Conservation (phyloP, 2,797 vertebrate species). For the Hoplostethus mediterraneus region DNA sequence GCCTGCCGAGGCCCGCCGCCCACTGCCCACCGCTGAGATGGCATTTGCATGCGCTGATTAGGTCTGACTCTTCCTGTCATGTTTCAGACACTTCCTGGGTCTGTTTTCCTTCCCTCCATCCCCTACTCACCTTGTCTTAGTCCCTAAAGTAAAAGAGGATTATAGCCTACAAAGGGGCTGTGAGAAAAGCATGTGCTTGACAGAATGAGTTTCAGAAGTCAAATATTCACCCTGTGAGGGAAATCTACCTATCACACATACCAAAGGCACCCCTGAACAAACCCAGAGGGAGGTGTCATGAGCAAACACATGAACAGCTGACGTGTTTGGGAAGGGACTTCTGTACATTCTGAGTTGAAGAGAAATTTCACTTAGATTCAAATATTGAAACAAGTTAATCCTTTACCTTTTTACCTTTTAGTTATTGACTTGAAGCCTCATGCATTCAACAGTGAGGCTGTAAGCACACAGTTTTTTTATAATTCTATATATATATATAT, state of each 20-base stretch:
- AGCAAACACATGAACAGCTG: too few relatives aligned
- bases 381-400: too few relatives aligned
- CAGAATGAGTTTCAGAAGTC: slow-evolving; percentile 38
- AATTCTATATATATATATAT: too few relatives aligned
- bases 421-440: too few relatives aligned
- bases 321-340: background rate
- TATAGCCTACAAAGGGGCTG: slow-evolving; percentile 40
- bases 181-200: slow-evolving; percentile 28
- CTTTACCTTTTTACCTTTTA: too few relatives aligned
- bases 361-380: too few relatives aligned
- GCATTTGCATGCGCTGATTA: slow-evolving; percentile 68
- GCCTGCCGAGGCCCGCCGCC: slow-evolving; percentile 41
- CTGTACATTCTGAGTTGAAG: too few relatives aligned
- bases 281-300: too few relatives aligned
- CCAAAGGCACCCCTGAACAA: background rate
- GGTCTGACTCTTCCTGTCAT: slow-evolving; percentile 48
- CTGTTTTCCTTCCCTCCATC: slow-evolving; percentile 36
- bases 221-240: slow-evolving; percentile 1
- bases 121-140: slow-evolving; percentile 14
- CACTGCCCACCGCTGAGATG: slow-evolving; percentile 35
- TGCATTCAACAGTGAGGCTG: too few relatives aligned
- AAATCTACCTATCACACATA: slow-evolving; percentile 16
- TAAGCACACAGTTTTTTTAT: too few relatives aligned
- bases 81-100: slow-evolving; percentile 41
- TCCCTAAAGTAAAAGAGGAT: slow-evolving; percentile 41